Conservation (phyloP, 2,113 vertebrate species). For the Crotalus viridis region DNA sequence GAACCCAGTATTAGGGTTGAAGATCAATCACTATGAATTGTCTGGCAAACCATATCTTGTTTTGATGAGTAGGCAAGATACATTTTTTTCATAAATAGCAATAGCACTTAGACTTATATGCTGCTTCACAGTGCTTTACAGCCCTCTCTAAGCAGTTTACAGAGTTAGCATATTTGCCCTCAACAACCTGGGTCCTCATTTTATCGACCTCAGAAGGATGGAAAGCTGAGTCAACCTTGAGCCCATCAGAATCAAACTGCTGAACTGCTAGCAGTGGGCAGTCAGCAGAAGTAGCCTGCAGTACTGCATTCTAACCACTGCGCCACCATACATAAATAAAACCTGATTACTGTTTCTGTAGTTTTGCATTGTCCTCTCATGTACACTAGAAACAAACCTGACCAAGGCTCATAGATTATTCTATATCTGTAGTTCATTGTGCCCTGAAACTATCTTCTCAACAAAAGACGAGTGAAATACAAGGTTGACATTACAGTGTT, state of each 20-base stretch:
- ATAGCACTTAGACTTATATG: too few species aligned
- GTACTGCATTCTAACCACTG: too few species aligned
- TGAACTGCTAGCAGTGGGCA: too few species aligned
- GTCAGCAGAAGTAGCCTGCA: too few species aligned
- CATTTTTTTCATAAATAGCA: neutral
- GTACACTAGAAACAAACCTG: neutral
- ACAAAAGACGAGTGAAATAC: neutral
- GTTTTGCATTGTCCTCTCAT: neutral
- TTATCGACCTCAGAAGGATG: too few species aligned
- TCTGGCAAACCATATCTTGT: neutral
- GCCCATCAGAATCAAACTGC: too few species aligned
- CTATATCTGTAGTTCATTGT: neutral
- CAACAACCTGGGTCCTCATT: too few species aligned
- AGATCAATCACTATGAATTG: neutral
- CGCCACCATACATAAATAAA: neutral
- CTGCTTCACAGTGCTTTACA: too few species aligned
- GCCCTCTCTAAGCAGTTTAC: too few species aligned
- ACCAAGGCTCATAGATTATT: neutral
- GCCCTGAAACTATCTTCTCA: neutral
- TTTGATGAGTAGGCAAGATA: neutral
- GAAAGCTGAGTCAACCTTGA: too few species aligned
- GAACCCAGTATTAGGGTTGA: neutral
- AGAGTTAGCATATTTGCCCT: too few species aligned
- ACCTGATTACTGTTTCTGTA: neutral
- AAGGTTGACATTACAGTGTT: neutral